Percentiles rank a stretch among this genome's conserved stretches.
Evolutionary conservation across 2,113 vertebrate species (phyloP).

Genomic region (Ceuthmochares aereus): DNA sequence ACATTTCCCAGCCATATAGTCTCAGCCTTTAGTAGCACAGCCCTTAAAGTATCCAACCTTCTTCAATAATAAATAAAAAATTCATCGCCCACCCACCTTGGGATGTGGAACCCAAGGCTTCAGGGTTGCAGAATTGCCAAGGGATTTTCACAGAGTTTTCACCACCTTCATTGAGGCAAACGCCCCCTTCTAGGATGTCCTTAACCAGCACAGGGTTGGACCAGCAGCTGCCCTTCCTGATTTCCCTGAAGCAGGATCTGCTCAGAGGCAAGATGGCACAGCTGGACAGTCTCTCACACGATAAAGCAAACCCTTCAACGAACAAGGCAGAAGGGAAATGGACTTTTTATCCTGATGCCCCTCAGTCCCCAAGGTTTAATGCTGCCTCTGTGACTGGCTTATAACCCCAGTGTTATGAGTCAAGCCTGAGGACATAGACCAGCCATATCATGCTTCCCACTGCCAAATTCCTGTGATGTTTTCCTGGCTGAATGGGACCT

Average conservation of each 20-base stretch:
- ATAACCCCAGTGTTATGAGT: not conserved
- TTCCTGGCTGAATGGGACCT: not conserved
- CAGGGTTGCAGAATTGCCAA: fast-evolving
- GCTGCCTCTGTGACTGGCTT: not conserved
- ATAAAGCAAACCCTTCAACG: not conserved
- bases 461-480: not conserved
- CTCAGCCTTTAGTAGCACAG: not conserved
- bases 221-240: not conserved
- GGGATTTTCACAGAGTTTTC: not conserved
- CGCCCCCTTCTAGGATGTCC: not conserved
- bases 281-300: not conserved
- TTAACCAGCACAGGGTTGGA: not conserved
- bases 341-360: not conserved
- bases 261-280: not conserved
- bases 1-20: not conserved
- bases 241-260: not conserved
- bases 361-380: not conserved
- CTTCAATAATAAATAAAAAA: not conserved
- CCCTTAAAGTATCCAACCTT: not conserved
- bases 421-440: not conserved
- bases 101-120: not conserved
- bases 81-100: no score
- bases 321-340: not conserved
- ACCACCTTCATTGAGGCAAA: not conserved
- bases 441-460: fast-evolving